Conservation (phyloP, 2,113 vertebrate genomes). For the Solenodon paradoxus region DNA sequence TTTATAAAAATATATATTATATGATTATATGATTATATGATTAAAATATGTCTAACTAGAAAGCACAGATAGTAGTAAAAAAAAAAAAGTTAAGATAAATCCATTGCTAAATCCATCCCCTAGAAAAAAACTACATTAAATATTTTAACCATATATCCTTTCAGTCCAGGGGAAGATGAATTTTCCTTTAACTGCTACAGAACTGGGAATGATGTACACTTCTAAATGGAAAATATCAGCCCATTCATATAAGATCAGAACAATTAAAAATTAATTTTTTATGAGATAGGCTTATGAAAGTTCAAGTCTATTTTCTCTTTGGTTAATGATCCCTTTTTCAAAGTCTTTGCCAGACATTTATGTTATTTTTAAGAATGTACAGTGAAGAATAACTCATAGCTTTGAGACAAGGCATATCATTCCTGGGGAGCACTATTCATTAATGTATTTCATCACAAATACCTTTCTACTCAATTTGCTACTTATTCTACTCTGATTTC, state of each 20-base stretch:
- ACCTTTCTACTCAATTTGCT: not conserved
- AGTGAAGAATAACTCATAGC: not conserved
- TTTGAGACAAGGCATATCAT: not conserved
- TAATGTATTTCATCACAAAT: not conserved
- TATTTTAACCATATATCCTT: not conserved
- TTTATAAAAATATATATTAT: no score
- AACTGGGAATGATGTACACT: not conserved
- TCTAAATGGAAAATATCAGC: not conserved
- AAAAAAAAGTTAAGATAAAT: not conserved
- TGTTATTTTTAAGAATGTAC: not conserved
- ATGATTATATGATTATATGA: no score
- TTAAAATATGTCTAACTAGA: not conserved
- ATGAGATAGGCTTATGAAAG: not conserved
- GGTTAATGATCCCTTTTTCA: not conserved
- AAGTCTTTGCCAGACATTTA: not conserved
- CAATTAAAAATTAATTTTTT: not conserved
- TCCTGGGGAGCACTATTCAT: not conserved
- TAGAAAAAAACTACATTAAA: not conserved
- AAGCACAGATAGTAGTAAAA: not conserved
- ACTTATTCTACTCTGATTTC: not conserved
- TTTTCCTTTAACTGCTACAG: not conserved
- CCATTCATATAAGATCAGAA: not conserved
- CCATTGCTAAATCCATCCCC: not conserved
- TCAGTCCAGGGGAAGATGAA: not conserved
- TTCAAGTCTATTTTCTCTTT: not conserved